A percentile compares a stretch with the other conserved stretches of the same genome.
Evolutionary conservation across 2,888 invertebrate genomes (phyloP).

Genomic region (Stramonita haemastoma): DNA sequence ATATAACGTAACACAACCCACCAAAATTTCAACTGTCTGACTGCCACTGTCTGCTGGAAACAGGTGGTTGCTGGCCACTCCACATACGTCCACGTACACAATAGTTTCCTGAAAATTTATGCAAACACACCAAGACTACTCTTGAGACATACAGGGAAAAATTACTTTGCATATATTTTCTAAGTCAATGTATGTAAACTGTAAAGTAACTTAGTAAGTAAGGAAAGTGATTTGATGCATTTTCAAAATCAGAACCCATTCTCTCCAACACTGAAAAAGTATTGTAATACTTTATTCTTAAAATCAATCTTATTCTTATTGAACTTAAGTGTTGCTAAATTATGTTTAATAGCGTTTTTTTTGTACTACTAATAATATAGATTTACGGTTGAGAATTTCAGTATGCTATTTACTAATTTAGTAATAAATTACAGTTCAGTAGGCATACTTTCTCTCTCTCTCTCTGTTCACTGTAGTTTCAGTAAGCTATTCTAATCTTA

Average conservation of each 20-base stretch:
- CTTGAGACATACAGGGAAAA: background rate
- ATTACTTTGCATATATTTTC: background rate
- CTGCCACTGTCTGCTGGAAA: conserved; percentile 19
- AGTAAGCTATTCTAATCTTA: too few relatives aligned
- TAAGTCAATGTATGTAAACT: background rate
- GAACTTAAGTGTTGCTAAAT: too few relatives aligned
- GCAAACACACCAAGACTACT: background rate
- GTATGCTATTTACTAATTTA: too few relatives aligned
- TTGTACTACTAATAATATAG: too few relatives aligned
- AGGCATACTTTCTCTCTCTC: too few relatives aligned
- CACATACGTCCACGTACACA: conserved; percentile 19
- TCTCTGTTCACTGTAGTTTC: too few relatives aligned
- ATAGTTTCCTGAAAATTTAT: conserved; percentile 13
- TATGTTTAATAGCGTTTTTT: too few relatives aligned
- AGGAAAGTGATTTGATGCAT: background rate
- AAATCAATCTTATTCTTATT: too few relatives aligned
- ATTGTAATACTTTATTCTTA: too few relatives aligned
- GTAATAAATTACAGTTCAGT: too few relatives aligned
- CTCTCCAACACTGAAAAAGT: too few relatives aligned
- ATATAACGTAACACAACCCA: background rate
- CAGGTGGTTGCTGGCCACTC: conserved; percentile 3
- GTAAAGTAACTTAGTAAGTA: background rate
- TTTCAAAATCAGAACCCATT: background rate
- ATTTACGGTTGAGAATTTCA: too few relatives aligned
- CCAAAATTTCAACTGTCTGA: conserved; percentile 19